Evolutionary conservation across 2,797 vertebrate genomes (phyloP).

Genomic region (Pangasius macronema): DNA sequence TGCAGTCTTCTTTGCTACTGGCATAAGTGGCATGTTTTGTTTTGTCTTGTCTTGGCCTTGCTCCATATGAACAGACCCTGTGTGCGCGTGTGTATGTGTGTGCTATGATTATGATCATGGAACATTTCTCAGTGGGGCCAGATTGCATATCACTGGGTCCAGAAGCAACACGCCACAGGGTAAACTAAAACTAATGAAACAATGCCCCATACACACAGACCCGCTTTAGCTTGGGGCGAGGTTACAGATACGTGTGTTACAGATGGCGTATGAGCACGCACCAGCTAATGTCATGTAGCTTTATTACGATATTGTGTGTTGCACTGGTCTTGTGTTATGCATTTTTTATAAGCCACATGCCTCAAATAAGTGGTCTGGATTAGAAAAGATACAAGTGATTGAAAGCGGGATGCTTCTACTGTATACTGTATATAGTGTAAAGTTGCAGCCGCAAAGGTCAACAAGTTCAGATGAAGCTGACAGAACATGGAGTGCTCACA

Average conservation of each 20-base stretch:
- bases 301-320: not conserved
- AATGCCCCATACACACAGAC: conserved; percentile 50
- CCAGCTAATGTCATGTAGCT: not conserved
- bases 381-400: not conserved
- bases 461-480: not conserved
- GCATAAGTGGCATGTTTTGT: not conserved
- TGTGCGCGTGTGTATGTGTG: conserved; percentile 56
- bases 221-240: not conserved
- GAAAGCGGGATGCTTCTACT: not conserved
- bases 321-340: not conserved
- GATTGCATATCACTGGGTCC: conserved; percentile 67
- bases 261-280: not conserved
- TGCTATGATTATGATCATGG: conserved; percentile 65
- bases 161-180: conserved; percentile 65
- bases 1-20: not conserved
- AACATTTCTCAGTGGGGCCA: conserved; percentile 78
- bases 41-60: conserved; percentile 57
- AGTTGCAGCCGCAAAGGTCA: not conserved
- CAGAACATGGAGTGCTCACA: not conserved
- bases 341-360: not conserved
- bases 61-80: conserved; percentile 65
- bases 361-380: not conserved
- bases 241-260: not conserved
- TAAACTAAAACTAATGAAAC: conserved; percentile 56
- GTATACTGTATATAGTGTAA: not conserved